Percentiles rank a stretch among this genome's conserved stretches.
phyloP scores from a whole-genome alignment of 2,113 vertebrate genomes.

The Neofelis nebulosa region DNA sequence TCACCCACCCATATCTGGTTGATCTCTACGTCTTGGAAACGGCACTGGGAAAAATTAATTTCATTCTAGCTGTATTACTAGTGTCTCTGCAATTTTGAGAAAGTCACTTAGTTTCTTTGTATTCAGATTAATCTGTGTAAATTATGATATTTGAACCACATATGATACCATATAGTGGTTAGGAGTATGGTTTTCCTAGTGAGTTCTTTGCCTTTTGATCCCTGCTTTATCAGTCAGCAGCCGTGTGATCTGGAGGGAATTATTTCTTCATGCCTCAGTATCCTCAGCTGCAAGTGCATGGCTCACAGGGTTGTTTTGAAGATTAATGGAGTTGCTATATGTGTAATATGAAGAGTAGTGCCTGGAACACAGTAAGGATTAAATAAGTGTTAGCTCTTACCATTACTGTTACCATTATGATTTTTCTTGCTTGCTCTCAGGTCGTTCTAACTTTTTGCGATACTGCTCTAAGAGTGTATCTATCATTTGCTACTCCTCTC shows the following conservation, averaged over 20 bases:
- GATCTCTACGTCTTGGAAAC: not conserved
- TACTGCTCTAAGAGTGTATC: not conserved
- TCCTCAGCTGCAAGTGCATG: not conserved
- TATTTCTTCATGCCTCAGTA: not conserved
- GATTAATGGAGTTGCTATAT: not conserved
- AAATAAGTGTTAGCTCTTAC: not conserved
- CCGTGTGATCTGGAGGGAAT: not conserved
- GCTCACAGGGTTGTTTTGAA: not conserved
- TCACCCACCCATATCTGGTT: not conserved
- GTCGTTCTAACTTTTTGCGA: not conserved
- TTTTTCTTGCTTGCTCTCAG: not conserved
- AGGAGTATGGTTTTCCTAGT: not conserved
- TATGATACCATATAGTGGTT: not conserved
- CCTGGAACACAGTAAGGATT: not conserved
- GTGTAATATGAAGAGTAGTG: not conserved
- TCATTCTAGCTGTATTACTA: not conserved
- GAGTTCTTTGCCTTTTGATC: not conserved
- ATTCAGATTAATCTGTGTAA: constrained; percentile 17
- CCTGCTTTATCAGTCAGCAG: not conserved
- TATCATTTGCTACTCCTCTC: not conserved
- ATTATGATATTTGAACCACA: not conserved
- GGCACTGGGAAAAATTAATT: not conserved
- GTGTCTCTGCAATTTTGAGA: constrained; percentile 33
- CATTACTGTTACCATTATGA: not conserved
- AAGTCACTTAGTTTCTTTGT: constrained; percentile 7